phyloP scores from a whole-genome alignment of 1,140 invertebrate genomes.

The Ostrea edulis region DNA sequence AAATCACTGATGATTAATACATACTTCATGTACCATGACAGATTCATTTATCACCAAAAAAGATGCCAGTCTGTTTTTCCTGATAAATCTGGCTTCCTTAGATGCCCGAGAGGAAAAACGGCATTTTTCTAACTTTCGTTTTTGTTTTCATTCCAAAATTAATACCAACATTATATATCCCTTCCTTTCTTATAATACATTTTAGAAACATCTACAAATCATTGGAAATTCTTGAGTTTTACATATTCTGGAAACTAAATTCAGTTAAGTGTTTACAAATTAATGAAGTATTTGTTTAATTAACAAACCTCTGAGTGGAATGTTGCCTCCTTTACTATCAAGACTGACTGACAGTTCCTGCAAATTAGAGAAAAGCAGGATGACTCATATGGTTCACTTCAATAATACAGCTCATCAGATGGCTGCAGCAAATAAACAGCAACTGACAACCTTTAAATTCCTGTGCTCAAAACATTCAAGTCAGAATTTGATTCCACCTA shows the following conservation, averaged over 20 bases:
- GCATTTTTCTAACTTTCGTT: background rate
- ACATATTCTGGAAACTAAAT: background rate
- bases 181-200: background rate
- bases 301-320: slow-evolving; percentile 56
- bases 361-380: slow-evolving; percentile 48
- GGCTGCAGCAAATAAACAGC: background rate
- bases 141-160: background rate
- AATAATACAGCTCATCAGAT: background rate
- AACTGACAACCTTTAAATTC: background rate
- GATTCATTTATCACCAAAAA: slow-evolving; percentile 25
- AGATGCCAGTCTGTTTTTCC: background rate
- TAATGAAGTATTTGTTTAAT: background rate
- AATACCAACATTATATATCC: background rate
- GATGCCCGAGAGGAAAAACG: background rate
- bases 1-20: slow-evolving; percentile 29
- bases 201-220: background rate
- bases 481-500: slow-evolving; percentile 2
- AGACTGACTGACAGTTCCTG: slow-evolving; percentile 66
- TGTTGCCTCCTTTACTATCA: slow-evolving; percentile 61
- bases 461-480: background rate
- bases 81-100: background rate
- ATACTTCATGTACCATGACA: slow-evolving; percentile 23
- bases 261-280: background rate
- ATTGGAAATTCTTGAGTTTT: background rate
- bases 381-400: slow-evolving; percentile 31